phyloP scores from a whole-genome alignment of 2,888 invertebrate species.

The Leptura quadrifasciata region DNA sequence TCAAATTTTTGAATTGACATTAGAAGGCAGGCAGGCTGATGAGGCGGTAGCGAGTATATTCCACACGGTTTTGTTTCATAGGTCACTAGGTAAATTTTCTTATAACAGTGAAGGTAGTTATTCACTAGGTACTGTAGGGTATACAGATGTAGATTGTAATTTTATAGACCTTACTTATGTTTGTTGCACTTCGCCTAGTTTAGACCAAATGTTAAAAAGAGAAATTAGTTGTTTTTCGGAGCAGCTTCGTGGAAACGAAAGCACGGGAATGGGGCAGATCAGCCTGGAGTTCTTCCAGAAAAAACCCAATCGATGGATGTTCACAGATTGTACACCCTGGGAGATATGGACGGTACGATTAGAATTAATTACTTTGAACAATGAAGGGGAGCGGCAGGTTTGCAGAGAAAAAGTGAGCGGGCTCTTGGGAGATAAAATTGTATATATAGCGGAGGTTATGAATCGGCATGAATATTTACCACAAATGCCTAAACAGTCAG shows the following conservation, averaged over 20 bases:
- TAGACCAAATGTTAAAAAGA: constrained; percentile 83
- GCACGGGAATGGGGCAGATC: constrained; percentile 86
- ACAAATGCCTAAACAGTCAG: constrained; percentile 94
- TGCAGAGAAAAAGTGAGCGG: constrained; percentile 93
- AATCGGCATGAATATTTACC: constrained; percentile 97
- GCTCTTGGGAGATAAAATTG: constrained; percentile 92
- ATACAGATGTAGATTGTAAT: constrained; percentile 97
- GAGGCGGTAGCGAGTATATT: constrained; percentile 94
- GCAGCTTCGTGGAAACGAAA: constrained; percentile 82
- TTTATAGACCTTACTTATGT: constrained; percentile 99
- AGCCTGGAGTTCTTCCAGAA: constrained; percentile 96
- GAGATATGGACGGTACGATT: constrained; percentile 98
- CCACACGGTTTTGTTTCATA: constrained; percentile 93
- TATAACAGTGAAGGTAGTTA: constrained; percentile 96
- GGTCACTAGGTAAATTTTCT: constrained; percentile 93
- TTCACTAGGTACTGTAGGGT: constrained; percentile 96
- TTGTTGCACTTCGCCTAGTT: constrained; percentile 89
- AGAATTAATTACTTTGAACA: constrained; percentile 89
- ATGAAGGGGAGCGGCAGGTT: constrained; percentile 90
- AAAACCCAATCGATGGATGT: constrained; percentile 92
- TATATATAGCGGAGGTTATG: constrained; percentile 96
- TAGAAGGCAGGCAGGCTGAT: constrained; percentile 94
- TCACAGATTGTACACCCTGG: constrained; percentile 97
- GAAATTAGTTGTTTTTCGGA: constrained; percentile 88
- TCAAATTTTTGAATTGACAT: constrained; percentile 86